Percentiles rank a stretch among this genome's conserved stretches.
phyloP scores from a whole-genome alignment of 2,797 vertebrate species.

The Poeciliopsis gracilis region DNA sequence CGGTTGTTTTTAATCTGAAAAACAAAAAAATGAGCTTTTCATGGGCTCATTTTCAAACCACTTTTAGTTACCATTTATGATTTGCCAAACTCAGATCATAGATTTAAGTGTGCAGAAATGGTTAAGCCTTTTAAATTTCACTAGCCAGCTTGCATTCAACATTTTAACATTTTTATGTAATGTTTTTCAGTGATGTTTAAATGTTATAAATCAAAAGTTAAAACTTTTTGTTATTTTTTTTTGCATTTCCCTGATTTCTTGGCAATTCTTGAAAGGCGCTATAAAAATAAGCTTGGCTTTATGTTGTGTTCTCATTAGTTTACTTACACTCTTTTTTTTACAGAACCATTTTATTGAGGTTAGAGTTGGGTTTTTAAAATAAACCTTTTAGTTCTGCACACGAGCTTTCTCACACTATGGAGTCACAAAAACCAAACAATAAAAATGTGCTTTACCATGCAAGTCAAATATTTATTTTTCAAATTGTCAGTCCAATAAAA shows the following conservation, averaged over 20 bases:
- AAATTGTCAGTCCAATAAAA: constrained; percentile 50
- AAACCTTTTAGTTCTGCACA: not conserved
- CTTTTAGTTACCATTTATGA: not conserved
- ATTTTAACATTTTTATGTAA: not conserved
- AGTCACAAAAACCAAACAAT: constrained; percentile 42
- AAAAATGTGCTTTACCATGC: constrained; percentile 70
- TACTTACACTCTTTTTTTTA: not conserved
- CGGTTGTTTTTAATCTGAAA: not conserved
- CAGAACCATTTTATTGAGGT: not conserved
- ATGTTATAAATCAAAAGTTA: not conserved
- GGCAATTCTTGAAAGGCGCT: not conserved
- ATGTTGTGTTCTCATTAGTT: not conserved
- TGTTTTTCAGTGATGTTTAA: not conserved
- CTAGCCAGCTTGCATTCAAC: not conserved
- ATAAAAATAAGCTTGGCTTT: not conserved
- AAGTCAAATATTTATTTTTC: constrained; percentile 72
- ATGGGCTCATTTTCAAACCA: not conserved
- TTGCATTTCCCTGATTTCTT: not conserved
- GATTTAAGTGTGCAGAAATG: not conserved
- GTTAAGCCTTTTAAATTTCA: not conserved
- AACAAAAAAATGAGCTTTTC: not conserved
- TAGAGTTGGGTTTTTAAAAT: not conserved
- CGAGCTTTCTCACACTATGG: not conserved
- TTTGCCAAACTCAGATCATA: not conserved
- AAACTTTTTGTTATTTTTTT: not conserved